phyloP scores from a whole-genome alignment of 2,113 vertebrate species.

The Hyaena hyaena region DNA sequence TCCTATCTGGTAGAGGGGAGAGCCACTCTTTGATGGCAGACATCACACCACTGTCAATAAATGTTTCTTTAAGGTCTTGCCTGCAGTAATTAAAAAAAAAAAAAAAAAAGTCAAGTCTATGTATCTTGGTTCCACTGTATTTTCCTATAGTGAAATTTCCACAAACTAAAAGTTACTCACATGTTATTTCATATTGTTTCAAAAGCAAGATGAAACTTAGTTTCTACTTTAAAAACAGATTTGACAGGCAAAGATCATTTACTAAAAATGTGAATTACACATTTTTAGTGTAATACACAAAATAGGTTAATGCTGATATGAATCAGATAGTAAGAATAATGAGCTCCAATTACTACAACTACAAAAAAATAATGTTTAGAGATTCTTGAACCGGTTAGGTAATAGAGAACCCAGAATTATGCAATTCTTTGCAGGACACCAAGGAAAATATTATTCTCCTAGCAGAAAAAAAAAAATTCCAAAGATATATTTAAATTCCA shows the following conservation, averaged over 20 bases:
- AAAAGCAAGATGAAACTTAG: slow-evolving; percentile 42
- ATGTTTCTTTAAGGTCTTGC: slow-evolving; percentile 98
- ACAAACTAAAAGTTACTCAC: background rate
- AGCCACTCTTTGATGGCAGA: slow-evolving; percentile 99
- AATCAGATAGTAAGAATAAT: background rate
- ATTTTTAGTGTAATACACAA: background rate
- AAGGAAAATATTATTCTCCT: background rate
- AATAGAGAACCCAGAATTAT: background rate
- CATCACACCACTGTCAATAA: slow-evolving; percentile 99
- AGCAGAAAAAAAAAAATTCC: background rate
- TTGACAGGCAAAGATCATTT: background rate
- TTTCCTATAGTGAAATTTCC: slow-evolving; percentile 9
- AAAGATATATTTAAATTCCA: slow-evolving; percentile 26
- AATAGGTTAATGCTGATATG: background rate
- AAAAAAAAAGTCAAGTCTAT: background rate
- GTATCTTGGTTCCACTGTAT: background rate
- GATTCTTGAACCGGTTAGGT: slow-evolving; percentile 9
- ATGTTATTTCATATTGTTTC: background rate
- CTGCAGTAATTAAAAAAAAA: slow-evolving; percentile 82
- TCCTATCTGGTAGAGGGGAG: slow-evolving; percentile 96
- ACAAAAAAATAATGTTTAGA: background rate
- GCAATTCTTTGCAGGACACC: slow-evolving; percentile 2
- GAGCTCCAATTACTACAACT: slow-evolving; percentile 12
- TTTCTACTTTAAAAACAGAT: slow-evolving; percentile 6
- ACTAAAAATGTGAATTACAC: slow-evolving; percentile 12